phyloP scores from a whole-genome alignment of 2,888 invertebrate species.

The Lasioglossum calceatum region DNA sequence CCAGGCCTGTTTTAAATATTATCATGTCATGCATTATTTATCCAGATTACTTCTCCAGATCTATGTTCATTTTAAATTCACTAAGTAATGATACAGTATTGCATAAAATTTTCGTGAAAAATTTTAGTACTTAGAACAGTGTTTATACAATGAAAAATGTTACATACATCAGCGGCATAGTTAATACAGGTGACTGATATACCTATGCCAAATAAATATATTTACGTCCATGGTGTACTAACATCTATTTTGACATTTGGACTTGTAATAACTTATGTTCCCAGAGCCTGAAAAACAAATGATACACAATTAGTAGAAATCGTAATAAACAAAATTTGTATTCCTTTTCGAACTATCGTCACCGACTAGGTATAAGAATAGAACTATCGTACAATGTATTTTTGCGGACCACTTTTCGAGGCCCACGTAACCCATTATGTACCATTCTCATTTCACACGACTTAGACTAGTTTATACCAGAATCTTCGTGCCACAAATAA shows the following conservation, averaged over 20 bases:
- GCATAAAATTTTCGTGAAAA: background rate
- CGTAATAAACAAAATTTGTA: background rate
- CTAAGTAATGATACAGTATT: background rate
- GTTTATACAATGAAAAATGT: background rate
- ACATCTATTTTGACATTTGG: constrained; percentile 64
- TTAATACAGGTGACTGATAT: background rate
- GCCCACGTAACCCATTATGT: no score
- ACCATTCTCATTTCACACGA: no score
- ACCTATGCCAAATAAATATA: constrained; percentile 27
- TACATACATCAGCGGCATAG: constrained; percentile 12
- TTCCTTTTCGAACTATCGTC: background rate
- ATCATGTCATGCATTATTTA: background rate
- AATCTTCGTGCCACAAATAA: no score
- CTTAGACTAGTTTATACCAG: no score
- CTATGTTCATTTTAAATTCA: background rate
- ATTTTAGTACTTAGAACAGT: background rate
- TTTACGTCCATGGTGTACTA: constrained; percentile 27
- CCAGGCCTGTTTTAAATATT: background rate
- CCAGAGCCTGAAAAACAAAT: constrained; percentile 57
- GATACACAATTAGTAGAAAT: background rate
- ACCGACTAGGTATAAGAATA: no score
- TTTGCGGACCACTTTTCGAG: no score
- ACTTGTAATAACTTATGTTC: constrained; percentile 43
- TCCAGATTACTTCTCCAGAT: background rate
- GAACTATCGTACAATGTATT: no score